Evolutionary conservation across 1,140 invertebrate species (phyloP).

Genomic region (Procambarus clarkii): DNA sequence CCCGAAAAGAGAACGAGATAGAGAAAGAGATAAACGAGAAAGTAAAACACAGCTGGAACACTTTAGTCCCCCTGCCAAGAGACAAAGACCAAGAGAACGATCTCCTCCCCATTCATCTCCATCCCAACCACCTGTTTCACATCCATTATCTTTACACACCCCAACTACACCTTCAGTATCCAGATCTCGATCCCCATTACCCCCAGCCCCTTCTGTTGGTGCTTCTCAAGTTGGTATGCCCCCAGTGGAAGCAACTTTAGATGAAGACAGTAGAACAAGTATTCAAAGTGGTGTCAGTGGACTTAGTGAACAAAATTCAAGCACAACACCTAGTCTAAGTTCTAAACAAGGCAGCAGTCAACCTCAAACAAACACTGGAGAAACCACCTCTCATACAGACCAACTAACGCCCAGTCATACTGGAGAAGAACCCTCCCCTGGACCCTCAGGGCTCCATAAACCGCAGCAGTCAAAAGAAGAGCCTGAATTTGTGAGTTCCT

Average conservation of each 20-base stretch:
- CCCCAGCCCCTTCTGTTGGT: constrained; percentile 25
- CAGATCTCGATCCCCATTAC: constrained; percentile 59
- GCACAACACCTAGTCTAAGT: constrained; percentile 65
- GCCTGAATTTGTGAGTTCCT: constrained; percentile 68
- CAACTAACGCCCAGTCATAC: constrained; percentile 12
- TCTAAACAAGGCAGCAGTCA: constrained; percentile 52
- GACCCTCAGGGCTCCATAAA: constrained; percentile 69
- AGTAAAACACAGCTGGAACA: constrained; percentile 55
- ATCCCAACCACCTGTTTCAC: constrained; percentile 31
- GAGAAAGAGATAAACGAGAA: constrained; percentile 65
- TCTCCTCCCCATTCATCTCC: constrained; percentile 60
- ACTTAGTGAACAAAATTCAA: constrained; percentile 60
- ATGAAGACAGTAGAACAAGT: constrained; percentile 70
- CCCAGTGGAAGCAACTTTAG: constrained; percentile 66
- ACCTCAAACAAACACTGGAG: constrained; percentile 27
- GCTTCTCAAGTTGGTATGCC: constrained; percentile 63
- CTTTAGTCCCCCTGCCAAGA: constrained; percentile 70
- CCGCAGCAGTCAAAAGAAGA: constrained; percentile 71
- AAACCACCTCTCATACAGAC: constrained; percentile 34
- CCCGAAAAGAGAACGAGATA: constrained; percentile 67
- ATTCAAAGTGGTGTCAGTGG: constrained; percentile 64
- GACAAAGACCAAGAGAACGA: constrained; percentile 65
- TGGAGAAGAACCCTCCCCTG: constrained; percentile 64
- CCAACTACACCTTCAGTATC: constrained; percentile 41
- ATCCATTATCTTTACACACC: constrained; percentile 21